These are phyloP conservation scores for Xylocampa areola DNA, from an alignment of 2,888 invertebrate species.

Conservation along the genomic window DNA sequence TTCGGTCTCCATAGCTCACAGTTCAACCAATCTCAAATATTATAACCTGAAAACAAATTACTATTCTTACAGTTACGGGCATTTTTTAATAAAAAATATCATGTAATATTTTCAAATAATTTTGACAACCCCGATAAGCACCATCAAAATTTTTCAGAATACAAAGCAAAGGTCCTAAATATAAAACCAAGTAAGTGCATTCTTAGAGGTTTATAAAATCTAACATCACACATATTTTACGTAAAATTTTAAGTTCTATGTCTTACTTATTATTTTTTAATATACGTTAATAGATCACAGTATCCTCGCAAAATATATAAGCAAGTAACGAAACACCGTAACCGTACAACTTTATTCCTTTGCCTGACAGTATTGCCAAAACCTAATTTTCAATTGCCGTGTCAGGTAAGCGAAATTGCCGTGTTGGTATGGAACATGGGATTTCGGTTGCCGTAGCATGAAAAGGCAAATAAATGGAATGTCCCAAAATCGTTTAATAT, in stretches of 20 bases:
- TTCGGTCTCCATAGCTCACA: conserved; percentile 54
- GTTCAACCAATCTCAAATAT: conserved; percentile 16
- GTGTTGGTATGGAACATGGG: too few relatives aligned
- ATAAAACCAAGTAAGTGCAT: too few relatives aligned
- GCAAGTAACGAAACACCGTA: conserved; percentile 11
- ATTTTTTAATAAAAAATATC: conserved; percentile 1
- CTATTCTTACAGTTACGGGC: background rate
- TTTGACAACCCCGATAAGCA: conserved; percentile 55
- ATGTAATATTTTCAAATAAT: conserved; percentile 42
- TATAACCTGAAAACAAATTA: conserved; percentile 29
- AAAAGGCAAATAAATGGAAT: too few relatives aligned
- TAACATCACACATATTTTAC: background rate
- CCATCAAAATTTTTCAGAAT: conserved; percentile 51
- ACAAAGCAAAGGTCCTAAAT: conserved; percentile 48
- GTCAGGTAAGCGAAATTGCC: too few relatives aligned
- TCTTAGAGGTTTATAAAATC: conserved; percentile 34
- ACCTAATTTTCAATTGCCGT: too few relatives aligned
- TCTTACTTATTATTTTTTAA: conserved; percentile 7
- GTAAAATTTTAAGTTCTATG: background rate
- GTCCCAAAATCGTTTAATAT: too few relatives aligned
- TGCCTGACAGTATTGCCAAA: too few relatives aligned
- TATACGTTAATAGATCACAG: conserved; percentile 8
- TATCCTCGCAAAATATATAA: conserved; percentile 2
- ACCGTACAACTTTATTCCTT: conserved; percentile 32
- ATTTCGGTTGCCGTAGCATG: too few relatives aligned